Evolutionary conservation across 2,797 vertebrate species (phyloP).

Genomic region (Diglossa cyanea): DNA sequence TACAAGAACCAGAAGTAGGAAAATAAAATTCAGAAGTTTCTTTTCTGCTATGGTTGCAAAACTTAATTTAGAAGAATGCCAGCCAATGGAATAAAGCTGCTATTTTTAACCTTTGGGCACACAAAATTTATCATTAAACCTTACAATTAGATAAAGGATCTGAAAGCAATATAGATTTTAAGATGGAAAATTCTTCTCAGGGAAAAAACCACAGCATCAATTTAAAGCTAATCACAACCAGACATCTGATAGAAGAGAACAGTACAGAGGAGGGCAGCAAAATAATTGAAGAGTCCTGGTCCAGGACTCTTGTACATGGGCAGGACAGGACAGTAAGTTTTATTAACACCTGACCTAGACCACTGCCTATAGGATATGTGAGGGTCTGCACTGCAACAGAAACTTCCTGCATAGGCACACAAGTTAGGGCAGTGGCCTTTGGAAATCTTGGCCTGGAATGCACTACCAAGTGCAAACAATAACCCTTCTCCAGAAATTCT

Average conservation of each 20-base stretch:
- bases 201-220: neutral
- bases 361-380: neutral
- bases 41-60: neutral
- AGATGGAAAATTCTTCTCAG: neutral
- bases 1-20: neutral
- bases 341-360: neutral
- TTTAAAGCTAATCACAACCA: neutral
- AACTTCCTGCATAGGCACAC: neutral
- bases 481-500: neutral
- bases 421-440: neutral
- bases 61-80: neutral
- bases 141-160: neutral
- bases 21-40: neutral
- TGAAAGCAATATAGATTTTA: neutral
- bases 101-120: neutral
- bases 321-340: neutral
- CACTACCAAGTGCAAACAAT: neutral
- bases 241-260: neutral
- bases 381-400: neutral
- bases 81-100: neutral
- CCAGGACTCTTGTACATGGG: neutral
- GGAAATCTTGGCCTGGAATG: neutral
- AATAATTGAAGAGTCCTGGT: neutral
- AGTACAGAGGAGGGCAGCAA: neutral
- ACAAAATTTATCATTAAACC: neutral